phyloP scores from a whole-genome alignment of 2,113 vertebrate genomes.

The Nyctibius bracteatus region DNA sequence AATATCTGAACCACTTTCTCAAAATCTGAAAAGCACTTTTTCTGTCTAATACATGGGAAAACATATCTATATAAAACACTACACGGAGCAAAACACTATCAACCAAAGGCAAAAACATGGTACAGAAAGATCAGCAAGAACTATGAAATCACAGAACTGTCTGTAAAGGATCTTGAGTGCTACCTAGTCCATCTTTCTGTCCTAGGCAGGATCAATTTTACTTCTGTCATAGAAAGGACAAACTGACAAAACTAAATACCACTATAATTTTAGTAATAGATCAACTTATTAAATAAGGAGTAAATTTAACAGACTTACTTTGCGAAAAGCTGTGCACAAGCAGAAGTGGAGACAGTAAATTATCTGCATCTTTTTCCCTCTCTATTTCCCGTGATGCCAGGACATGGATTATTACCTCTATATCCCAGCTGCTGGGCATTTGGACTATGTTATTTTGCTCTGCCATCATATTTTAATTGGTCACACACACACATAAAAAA shows the following conservation, averaged over 20 bases:
- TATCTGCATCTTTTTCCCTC: neutral
- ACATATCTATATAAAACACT: neutral
- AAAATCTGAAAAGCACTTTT: neutral
- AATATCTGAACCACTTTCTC: neutral
- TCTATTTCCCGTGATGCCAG: neutral
- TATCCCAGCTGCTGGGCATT: slow-evolving; percentile 5
- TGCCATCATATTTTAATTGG: neutral
- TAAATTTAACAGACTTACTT: slow-evolving; percentile 3
- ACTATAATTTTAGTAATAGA: neutral
- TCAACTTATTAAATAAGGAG: neutral
- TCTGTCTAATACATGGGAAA: neutral
- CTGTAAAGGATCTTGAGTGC: neutral
- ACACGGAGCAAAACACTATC: neutral
- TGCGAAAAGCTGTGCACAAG: neutral
- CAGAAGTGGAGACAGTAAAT: neutral
- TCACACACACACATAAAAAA: neutral
- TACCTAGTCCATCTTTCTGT: neutral
- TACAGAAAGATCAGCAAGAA: neutral
- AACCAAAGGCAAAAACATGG: neutral
- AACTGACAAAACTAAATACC: neutral
- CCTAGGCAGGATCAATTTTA: neutral
- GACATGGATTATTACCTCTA: neutral
- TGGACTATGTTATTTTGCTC: neutral
- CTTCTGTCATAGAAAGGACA: neutral
- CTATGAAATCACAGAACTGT: neutral